Base-by-base conservation (phyloP, 2,888 invertebrate genomes). In the Nephrotoma guestfalica region DNA sequence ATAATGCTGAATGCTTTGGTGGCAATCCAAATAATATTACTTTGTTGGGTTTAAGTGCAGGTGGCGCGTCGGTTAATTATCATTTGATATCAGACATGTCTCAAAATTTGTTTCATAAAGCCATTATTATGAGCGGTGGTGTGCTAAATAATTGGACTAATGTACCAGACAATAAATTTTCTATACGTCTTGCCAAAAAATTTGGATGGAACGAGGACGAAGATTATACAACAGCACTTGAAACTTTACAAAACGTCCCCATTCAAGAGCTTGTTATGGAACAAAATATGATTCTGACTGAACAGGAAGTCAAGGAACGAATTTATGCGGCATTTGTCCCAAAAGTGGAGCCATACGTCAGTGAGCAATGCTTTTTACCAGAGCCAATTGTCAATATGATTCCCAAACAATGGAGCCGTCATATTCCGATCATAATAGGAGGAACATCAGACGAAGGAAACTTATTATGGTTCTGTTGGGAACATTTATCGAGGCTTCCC, bases 71-170 rank as follows among this genome's bases (percentile, higher is more conserved):
- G 2, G 90, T 92, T 0, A 92, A 93, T 88, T 92, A 91, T 87
- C 90, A 93, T 88, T 90, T 92, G 88, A 88, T 93, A 6, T 93
- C 93, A 0, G 92, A 93, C 45, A 91, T 92, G 89, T 90, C 92
- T 1, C 91, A 90, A 88, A 88, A 89, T 84, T 89, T 91, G 9
- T 92, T 91, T 87, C 90, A 91, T 87, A 91, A 91, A 87, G 90
- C 89, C 1, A 90, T 91, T 45, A 88, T 90, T 13, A 91, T 91
- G 90, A 91, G 91, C 0, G 91, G 91, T 13, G 89, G 89, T 43
- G 90, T 91, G 2, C 89, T 89, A 18, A 89, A 89, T 18, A 18
- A 13, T 6, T 71, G 71, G 71, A 88, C 89, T 7, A 43, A 11
- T 43, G 43, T 43, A 9, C 43, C 43, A 9, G 43, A 43, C 11